These are phyloP conservation scores for Anastrepha obliqua DNA, from an alignment of 1,140 invertebrate genomes.

Conservation along the genomic window DNA sequence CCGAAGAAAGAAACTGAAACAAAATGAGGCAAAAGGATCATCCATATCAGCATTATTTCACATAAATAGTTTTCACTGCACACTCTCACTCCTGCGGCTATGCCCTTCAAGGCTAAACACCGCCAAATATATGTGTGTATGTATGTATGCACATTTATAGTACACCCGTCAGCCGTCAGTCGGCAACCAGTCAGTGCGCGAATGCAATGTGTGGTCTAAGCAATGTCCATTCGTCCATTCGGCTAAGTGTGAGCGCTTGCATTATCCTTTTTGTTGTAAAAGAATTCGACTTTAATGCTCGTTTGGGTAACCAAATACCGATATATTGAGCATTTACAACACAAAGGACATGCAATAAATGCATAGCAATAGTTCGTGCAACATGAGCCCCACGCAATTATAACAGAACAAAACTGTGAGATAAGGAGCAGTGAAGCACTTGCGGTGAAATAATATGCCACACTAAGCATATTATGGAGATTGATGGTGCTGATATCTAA, in stretches of 20 bases:
- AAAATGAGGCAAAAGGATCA: slow-evolving; percentile 43
- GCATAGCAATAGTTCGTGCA: neutral
- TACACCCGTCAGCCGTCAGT: neutral
- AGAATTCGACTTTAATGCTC: slow-evolving; percentile 16
- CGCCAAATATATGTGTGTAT: neutral
- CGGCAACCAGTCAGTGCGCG: neutral
- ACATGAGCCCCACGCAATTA: slow-evolving; percentile 44
- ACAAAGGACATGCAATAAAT: neutral
- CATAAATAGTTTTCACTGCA: slow-evolving; percentile 30
- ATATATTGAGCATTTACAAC: slow-evolving; percentile 20
- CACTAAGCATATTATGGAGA: slow-evolving; percentile 47
- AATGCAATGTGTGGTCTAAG: slow-evolving; percentile 43
- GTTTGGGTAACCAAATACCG: slow-evolving; percentile 48
- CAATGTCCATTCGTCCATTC: neutral
- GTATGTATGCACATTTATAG: neutral
- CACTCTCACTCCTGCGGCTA: slow-evolving; percentile 43
- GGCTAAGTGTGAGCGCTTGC: slow-evolving; percentile 9
- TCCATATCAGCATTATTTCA: slow-evolving; percentile 6
- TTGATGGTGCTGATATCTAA: slow-evolving; percentile 44
- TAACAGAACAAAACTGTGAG: neutral
- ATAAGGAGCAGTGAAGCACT: slow-evolving; percentile 35
- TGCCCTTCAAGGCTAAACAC: neutral
- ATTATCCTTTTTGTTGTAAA: slow-evolving; percentile 41
- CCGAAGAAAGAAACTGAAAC: neutral
- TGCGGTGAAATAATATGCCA: slow-evolving; percentile 51